These are phyloP conservation scores for Drosophila repleta DNA, from an alignment of 1,140 invertebrate species.

Conservation along the genomic window DNA sequence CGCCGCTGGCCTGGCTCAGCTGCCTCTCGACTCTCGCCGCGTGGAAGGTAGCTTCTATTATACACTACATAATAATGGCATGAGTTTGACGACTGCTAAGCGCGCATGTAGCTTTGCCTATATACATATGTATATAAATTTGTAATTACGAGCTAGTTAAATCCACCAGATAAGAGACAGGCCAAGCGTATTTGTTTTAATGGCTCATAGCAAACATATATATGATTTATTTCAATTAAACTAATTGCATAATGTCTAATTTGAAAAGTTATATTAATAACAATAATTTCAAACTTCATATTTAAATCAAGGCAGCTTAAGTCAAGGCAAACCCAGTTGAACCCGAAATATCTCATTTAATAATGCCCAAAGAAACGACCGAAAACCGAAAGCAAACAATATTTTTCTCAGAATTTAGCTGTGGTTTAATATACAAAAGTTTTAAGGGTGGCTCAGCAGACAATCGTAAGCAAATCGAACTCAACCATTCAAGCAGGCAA, in stretches of 20 bases:
- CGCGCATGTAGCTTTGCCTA: background rate
- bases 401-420: too few species aligned
- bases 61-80: slow-evolving; percentile 25
- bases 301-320: background rate
- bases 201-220: background rate
- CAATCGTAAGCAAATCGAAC: too few species aligned
- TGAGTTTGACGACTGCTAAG: background rate
- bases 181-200: background rate
- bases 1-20: slow-evolving; percentile 51
- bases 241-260: background rate
- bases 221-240: background rate
- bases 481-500: too few species aligned
- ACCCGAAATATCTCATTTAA: background rate
- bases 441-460: too few species aligned
- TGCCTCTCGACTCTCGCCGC: slow-evolving; percentile 8
- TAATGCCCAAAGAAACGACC: background rate
- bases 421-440: too few species aligned
- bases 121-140: background rate
- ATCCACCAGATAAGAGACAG: background rate
- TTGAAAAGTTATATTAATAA: background rate
- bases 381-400: background rate
- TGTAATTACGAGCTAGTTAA: background rate
- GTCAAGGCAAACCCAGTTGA: background rate
- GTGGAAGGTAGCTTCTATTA: slow-evolving; percentile 15
- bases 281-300: background rate